Conservation (phyloP, 2,113 vertebrate genomes). For the Elachura formosa region DNA sequence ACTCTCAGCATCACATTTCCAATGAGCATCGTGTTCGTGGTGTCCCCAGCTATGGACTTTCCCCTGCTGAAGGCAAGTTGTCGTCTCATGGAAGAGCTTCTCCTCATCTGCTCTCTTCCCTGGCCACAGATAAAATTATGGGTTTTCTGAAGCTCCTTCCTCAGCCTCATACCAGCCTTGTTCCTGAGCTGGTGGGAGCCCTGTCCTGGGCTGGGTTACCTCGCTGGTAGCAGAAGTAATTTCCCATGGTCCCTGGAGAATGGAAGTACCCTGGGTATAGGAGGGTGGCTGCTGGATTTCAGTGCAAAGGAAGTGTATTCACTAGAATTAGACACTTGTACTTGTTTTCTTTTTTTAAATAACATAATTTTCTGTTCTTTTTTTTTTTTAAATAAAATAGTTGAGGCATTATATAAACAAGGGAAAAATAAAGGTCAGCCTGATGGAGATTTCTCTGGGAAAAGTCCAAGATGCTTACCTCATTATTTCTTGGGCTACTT, state of each 20-base stretch:
- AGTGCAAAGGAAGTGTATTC: not conserved
- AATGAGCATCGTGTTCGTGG: rapidly evolving
- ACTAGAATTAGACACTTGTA: rapidly evolving
- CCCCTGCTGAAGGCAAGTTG: not conserved
- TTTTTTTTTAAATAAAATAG: not conserved
- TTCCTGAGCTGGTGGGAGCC: not conserved
- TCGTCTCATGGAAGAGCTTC: not conserved
- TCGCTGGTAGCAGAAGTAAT: not conserved
- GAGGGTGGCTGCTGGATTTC: not conserved
- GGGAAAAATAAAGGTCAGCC: not conserved
- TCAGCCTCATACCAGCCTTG: not conserved
- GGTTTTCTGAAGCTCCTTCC: not conserved
- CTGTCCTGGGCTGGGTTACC: not conserved
- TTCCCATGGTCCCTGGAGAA: not conserved
- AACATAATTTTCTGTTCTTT: not conserved
- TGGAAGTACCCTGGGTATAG: not conserved
- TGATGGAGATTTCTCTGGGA: not conserved
- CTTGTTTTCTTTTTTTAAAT: not conserved
- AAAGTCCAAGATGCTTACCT: not conserved
- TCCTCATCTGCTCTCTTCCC: not conserved
- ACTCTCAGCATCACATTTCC: not conserved
- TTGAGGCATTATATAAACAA: not conserved
- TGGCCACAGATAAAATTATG: not conserved
- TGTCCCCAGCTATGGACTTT: not conserved
- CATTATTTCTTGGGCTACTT: not conserved